Conservation (phyloP, 2,888 invertebrate species). For the Celastrina argiolus region DNA sequence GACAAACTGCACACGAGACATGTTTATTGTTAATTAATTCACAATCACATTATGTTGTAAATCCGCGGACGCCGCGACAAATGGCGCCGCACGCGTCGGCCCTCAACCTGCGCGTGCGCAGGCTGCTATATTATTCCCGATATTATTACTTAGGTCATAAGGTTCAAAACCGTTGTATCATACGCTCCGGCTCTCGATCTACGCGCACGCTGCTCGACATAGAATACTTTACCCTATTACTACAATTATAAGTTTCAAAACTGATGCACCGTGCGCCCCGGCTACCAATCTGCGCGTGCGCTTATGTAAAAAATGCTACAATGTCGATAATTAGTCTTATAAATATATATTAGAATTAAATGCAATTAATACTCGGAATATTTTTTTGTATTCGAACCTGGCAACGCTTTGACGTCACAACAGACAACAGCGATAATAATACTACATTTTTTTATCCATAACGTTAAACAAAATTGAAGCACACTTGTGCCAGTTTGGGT, state of each 20-base stretch:
- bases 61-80: conserved; percentile 14
- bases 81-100: conserved; percentile 16
- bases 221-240: too few relatives aligned
- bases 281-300: not conserved
- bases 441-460: too few relatives aligned
- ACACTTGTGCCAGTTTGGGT: too few relatives aligned
- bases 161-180: too few relatives aligned
- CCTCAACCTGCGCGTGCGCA: not conserved
- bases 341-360: conserved; percentile 3
- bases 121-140: too few relatives aligned
- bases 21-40: conserved; percentile 9
- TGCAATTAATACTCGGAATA: not conserved
- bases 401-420: not conserved
- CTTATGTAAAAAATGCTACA: conserved; percentile 12
- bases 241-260: not conserved
- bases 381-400: not conserved
- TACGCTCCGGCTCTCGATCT: not conserved
- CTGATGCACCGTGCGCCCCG: too few relatives aligned
- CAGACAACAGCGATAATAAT: not conserved
- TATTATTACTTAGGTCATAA: too few relatives aligned
- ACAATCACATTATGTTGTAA: conserved; percentile 14
- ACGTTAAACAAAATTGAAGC: too few relatives aligned
- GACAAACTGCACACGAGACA: conserved; percentile 6
- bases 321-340: conserved; percentile 5
- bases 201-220: not conserved